Conservation (phyloP, 2,888 invertebrate genomes). For the Camponotus fellah region DNA sequence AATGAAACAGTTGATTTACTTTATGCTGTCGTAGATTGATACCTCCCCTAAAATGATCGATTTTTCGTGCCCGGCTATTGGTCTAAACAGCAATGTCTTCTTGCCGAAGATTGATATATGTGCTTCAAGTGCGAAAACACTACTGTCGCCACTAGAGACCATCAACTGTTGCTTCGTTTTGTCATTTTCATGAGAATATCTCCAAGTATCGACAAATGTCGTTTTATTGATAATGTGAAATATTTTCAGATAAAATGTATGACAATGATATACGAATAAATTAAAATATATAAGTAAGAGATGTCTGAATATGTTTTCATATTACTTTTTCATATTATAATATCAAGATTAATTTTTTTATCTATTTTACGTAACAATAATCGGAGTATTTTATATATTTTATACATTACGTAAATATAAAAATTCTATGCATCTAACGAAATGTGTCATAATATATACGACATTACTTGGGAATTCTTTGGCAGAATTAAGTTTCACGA, state of each 20-base stretch:
- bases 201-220: neutral
- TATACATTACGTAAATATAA: neutral
- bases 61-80: conserved; percentile 10
- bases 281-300: neutral
- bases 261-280: neutral
- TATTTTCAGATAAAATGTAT: neutral
- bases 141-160: neutral
- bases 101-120: conserved; percentile 43
- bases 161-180: conserved; percentile 20
- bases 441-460: neutral
- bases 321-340: neutral
- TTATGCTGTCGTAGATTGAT: conserved; percentile 35
- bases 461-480: neutral
- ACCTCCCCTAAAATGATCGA: conserved; percentile 32
- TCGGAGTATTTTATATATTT: neutral
- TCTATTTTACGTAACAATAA: neutral
- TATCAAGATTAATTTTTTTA: neutral
- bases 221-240: neutral
- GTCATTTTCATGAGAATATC: conserved; percentile 9
- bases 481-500: neutral
- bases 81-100: conserved; percentile 26
- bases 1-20: neutral
- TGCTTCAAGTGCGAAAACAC: conserved; percentile 36
- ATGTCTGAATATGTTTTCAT: neutral
- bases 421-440: neutral